Percentiles rank a stretch among this genome's conserved stretches.
Evolutionary conservation across 2,888 invertebrate species (phyloP).

Genomic region (Glyphotaelius pellucidus): DNA sequence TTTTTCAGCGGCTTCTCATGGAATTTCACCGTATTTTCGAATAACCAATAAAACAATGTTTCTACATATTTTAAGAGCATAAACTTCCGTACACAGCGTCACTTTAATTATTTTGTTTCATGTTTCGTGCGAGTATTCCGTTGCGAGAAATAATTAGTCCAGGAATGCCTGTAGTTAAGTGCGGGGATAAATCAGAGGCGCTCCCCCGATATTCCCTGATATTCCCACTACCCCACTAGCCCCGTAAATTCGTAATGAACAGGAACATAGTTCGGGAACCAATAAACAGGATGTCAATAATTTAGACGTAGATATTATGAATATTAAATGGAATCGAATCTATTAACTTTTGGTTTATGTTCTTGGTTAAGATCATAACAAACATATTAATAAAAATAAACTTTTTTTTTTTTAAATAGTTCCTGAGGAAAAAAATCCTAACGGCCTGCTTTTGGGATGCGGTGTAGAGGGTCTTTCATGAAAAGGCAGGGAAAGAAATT

Average conservation of each 20-base stretch:
- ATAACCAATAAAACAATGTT: background rate
- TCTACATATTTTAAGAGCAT: background rate
- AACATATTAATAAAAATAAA: background rate
- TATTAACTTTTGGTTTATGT: background rate
- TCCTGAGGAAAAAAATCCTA: too few relatives aligned
- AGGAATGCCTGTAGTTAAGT: conserved; percentile 9
- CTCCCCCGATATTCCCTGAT: background rate
- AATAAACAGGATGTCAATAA: background rate
- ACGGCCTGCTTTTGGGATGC: too few relatives aligned
- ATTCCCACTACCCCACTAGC: background rate
- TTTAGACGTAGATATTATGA: background rate
- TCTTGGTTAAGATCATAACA: background rate
- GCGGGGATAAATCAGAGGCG: background rate
- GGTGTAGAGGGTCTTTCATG: too few relatives aligned
- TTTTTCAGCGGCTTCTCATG: background rate
- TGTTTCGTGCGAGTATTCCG: conserved; percentile 9
- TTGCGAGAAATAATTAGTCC: conserved; percentile 20
- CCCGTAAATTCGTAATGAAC: background rate
- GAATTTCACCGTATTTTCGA: background rate
- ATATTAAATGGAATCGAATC: background rate
- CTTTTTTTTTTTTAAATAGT: too few relatives aligned
- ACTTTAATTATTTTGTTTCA: conserved; percentile 40
- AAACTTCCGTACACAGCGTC: conserved; percentile 7
- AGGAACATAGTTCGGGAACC: background rate
- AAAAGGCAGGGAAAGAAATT: too few relatives aligned